Evolutionary conservation across 2,888 invertebrate species (phyloP), one percentile per base, ranked within the genome.

Genomic region (Notodonta ziczac): DNA sequence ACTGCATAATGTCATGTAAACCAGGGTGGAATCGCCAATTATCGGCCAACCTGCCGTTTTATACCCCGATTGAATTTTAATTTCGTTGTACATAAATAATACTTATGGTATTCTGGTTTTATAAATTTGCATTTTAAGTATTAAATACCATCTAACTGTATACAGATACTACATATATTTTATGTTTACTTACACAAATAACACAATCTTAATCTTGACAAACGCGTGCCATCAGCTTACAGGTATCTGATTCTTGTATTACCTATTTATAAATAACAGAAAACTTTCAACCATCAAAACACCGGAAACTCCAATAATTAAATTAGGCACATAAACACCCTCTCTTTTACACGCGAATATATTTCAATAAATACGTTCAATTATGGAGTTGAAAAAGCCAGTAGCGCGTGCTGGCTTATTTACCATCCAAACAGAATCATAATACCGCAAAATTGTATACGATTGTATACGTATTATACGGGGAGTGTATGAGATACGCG

Each of bases 401-500:
- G 56, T 3, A 42, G 12, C 14, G 24, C 13, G 24, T 44, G 16
- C 42, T 12, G 13, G 16, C 24, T 14, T 51, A 64, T 54, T 56
- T 48, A 42, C 4, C 50, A 62, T 58, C 62, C 65, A 66, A 69
- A 73, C 69, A 64, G 62, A 67, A 67, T 69, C 64, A 76, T 73
- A 71, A 71, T 72, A 59, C 65, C 63, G 65, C 68, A 63, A 69
- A 76, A 73, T 78, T 66, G 59, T 73, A 69, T 66, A 53, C 61
- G 65, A 73, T 78, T 66, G 59, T 73, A 69, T 66, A 53, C 61
- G 65, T 60, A 16, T 48, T 14, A 42, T 35, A 56, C 51, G 56
- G 39, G 40, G 48, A 35, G 63, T 54, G 64, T 69, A 71, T 72
- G 73, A 72, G 70, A 70, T 75, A 72, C 76, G 75, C 76, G 78